Evolutionary conservation across 2,797 vertebrate genomes (phyloP).

Genomic region (Pangasius macronema): DNA sequence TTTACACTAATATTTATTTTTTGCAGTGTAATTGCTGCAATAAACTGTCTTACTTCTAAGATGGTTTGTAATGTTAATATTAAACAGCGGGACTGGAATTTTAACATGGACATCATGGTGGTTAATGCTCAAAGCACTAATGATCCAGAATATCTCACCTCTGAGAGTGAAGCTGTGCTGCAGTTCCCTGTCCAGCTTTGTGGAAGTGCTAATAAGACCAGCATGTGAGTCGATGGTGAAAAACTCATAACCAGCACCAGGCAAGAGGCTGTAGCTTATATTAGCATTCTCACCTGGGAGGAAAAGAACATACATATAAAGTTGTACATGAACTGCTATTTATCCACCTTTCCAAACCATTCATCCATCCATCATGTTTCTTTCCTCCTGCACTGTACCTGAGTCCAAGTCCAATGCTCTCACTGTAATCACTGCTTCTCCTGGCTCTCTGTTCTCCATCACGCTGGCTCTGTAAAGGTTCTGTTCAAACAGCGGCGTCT

Average conservation of each 20-base stretch:
- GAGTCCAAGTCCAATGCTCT: constrained; percentile 84
- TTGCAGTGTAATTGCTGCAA: too few relatives aligned
- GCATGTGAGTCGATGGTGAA: constrained; percentile 83
- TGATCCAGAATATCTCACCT: constrained; percentile 74
- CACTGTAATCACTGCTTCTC: constrained; percentile 77
- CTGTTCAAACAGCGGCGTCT: constrained; percentile 77
- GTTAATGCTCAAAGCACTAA: background rate
- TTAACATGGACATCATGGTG: background rate
- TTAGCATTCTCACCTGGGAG: constrained; percentile 70
- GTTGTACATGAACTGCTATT: background rate
- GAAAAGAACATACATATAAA: constrained; percentile 28
- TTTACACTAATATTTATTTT: too few relatives aligned
- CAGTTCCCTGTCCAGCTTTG: constrained; percentile 83
- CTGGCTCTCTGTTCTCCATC: constrained; percentile 82
- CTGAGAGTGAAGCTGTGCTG: constrained; percentile 78
- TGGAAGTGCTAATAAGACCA: constrained; percentile 80
- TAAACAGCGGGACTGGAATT: background rate
- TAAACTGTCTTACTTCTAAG: background rate
- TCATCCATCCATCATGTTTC: background rate
- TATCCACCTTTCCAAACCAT: background rate
- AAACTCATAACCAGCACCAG: constrained; percentile 77
- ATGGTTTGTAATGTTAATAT: background rate
- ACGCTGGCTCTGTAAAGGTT: constrained; percentile 75
- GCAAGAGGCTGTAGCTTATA: constrained; percentile 78
- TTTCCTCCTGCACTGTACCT: constrained; percentile 71